Conservation (phyloP, 2,888 invertebrate species). For the Tridacna gigas region DNA sequence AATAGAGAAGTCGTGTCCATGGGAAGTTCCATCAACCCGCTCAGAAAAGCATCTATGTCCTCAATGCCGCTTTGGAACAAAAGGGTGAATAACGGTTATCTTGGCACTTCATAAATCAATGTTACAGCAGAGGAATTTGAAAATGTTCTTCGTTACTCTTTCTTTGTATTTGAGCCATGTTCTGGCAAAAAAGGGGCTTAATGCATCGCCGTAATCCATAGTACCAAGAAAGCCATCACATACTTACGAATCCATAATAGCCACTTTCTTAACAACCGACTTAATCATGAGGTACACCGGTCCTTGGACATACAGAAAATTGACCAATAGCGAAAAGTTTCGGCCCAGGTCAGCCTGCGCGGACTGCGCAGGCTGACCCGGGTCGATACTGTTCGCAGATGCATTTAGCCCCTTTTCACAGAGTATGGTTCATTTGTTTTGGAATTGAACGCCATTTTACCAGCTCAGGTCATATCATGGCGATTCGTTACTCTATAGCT, state of each 20-base stretch:
- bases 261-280: no score
- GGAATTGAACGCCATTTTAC: no score
- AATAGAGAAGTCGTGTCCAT: not conserved
- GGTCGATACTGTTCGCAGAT: not conserved
- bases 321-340: not conserved
- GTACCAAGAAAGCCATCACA: not conserved
- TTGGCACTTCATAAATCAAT: no score
- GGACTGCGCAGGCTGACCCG: not conserved
- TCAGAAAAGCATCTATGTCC: constrained; percentile 1
- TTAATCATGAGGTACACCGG: no score
- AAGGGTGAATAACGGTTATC: not conserved
- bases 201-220: not conserved
- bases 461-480: no score
- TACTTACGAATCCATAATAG: no score
- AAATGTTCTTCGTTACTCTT: no score
- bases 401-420: no score
- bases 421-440: no score
- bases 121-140: no score
- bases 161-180: not conserved
- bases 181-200: not conserved
- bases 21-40: not conserved
- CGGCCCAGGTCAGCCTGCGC: not conserved
- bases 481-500: no score
- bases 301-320: not conserved
- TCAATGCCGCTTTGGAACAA: not conserved